Conservation (phyloP, 2,797 vertebrate species). For the Tarsius wallacei region DNA sequence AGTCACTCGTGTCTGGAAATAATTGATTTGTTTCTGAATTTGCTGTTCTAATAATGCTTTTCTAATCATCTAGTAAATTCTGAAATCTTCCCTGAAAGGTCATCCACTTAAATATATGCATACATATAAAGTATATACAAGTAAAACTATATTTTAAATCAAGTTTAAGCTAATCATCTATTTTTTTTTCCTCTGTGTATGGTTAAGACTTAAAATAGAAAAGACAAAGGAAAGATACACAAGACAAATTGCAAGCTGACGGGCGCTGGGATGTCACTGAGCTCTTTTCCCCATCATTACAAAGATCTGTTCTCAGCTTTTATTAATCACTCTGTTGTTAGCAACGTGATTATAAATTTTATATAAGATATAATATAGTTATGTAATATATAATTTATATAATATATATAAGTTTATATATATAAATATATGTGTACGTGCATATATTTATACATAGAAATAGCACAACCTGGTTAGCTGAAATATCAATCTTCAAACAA, state of each 20-base stretch:
- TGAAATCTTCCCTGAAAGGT: background rate
- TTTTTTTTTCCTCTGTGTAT: background rate
- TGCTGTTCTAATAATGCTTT: background rate
- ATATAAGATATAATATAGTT: no score
- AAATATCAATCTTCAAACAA: background rate
- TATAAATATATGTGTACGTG: no score
- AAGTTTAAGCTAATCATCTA: slow-evolving; percentile 49
- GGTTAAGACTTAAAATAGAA: slow-evolving; percentile 69
- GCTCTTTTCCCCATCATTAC: background rate
- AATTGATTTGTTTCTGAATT: background rate
- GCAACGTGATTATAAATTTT: background rate
- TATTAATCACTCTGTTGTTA: slow-evolving; percentile 41
- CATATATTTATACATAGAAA: background rate
- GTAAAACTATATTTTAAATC: slow-evolving; percentile 68
- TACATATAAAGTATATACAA: background rate
- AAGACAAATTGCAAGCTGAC: background rate
- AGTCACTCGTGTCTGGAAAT: background rate
- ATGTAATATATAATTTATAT: no score
- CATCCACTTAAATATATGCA: background rate
- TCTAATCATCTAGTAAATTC: background rate
- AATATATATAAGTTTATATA: no score
- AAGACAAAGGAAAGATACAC: slow-evolving; percentile 35
- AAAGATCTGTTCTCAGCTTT: slow-evolving; percentile 12
- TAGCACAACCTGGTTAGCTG: background rate
- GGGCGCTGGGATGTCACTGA: background rate